Evolutionary conservation across 53 echinoderm and acorn worm genomes (phyloP).

Genomic region (Paracentrotus lividus): DNA sequence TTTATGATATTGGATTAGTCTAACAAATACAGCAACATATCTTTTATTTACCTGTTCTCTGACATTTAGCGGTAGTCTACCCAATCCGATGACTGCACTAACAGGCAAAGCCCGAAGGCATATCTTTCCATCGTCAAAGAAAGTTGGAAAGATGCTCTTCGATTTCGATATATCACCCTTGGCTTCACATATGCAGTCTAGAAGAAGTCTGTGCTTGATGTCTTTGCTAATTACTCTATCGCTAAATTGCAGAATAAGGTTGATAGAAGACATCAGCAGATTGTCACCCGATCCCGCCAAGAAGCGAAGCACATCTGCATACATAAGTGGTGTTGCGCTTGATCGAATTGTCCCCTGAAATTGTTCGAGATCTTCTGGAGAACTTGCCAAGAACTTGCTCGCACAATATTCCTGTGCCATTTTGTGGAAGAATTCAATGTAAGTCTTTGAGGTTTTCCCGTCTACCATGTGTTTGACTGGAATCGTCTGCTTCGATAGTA

Average conservation of each 20-base stretch:
- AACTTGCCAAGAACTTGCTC: constrained; percentile 12
- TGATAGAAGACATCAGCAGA: background rate
- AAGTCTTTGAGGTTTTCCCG: constrained; percentile 40
- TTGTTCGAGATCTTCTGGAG: background rate
- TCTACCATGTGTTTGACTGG: background rate
- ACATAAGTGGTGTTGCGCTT: background rate
- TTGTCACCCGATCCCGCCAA: constrained; percentile 32
- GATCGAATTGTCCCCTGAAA: background rate
- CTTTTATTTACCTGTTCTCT: constrained; percentile 1
- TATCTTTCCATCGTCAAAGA: constrained; percentile 46
- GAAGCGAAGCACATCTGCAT: constrained; percentile 25
- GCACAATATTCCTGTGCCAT: constrained; percentile 55
- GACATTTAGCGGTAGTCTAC: background rate
- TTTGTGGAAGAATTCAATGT: constrained; percentile 60
- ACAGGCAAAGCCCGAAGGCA: background rate
- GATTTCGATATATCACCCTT: background rate
- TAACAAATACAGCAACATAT: background rate
- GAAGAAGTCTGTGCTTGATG: background rate
- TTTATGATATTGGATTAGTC: background rate
- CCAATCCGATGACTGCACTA: constrained; percentile 25
- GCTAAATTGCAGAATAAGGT: background rate
- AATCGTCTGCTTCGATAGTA: constrained; percentile 35
- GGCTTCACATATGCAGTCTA: constrained; percentile 55
- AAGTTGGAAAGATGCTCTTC: background rate
- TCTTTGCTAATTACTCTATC: background rate